A percentile compares a stretch with the other conserved stretches of the same genome.
Conservation (phyloP, 2,888 invertebrate genomes). For the Pocota personata region DNA sequence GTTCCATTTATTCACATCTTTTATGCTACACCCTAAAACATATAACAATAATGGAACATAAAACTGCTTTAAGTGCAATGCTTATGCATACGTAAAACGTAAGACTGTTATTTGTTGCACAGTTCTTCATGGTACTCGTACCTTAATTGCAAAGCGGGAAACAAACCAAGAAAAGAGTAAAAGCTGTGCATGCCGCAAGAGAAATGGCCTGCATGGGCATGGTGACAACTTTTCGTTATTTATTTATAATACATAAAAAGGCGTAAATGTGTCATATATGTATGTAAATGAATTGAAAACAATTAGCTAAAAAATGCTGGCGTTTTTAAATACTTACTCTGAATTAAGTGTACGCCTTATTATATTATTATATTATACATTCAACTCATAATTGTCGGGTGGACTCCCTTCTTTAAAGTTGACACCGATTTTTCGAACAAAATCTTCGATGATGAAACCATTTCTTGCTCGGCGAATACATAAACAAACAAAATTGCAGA, state of each 20-base stretch:
- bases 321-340: background rate
- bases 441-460: too few species aligned
- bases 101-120: constrained; percentile 5
- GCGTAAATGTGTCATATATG: constrained; percentile 33
- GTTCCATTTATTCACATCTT: constrained; percentile 9
- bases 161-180: constrained; percentile 6
- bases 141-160: constrained; percentile 38
- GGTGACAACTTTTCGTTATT: constrained; percentile 36
- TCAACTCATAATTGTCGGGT: too few species aligned
- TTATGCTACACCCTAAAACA: background rate
- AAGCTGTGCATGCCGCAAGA: background rate
- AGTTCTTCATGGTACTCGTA: constrained; percentile 38
- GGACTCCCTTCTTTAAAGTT: too few species aligned
- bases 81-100: constrained; percentile 36
- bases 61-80: constrained; percentile 39
- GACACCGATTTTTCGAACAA: too few species aligned
- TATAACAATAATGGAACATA: constrained; percentile 30
- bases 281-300: constrained; percentile 1
- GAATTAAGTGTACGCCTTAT: too few species aligned
- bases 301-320: background rate
- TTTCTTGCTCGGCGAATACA: too few species aligned
- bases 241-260: constrained; percentile 22
- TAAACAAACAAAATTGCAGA: too few species aligned
- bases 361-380: too few species aligned
- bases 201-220: background rate